These are phyloP conservation scores for Candidula unifasciata DNA, from an alignment of 2,888 invertebrate genomes.

Conservation along the genomic window DNA sequence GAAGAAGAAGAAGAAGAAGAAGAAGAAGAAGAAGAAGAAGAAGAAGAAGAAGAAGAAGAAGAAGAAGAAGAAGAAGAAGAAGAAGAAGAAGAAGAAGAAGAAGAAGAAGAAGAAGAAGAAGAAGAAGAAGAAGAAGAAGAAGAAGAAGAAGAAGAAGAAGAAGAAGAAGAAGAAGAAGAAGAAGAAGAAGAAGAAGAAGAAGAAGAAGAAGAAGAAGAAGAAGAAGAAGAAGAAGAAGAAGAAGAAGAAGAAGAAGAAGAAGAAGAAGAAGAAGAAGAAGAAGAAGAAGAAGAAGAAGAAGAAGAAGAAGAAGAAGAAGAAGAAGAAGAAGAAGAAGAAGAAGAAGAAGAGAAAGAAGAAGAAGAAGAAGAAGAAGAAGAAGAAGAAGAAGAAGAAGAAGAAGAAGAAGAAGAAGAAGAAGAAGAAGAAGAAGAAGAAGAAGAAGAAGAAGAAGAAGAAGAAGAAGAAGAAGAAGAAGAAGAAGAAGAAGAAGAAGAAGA, in stretches of 20 bases:
- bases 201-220: constrained; percentile 27
- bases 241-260: constrained; percentile 33
- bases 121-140: constrained; percentile 3
- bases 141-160: constrained; percentile 10
- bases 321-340: constrained; percentile 29
- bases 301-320: constrained; percentile 31
- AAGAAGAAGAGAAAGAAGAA: constrained; percentile 36
- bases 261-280: constrained; percentile 18
- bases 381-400: constrained; percentile 1
- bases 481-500: background rate
- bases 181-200: too few relatives aligned
- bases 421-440: background rate
- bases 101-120: background rate
- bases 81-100: background rate
- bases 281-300: constrained; percentile 30
- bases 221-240: too few relatives aligned
- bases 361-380: background rate
- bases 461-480: background rate
- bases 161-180: too few relatives aligned
- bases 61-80: too few relatives aligned
- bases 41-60: too few relatives aligned
- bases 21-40: constrained; percentile 1
- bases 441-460: background rate
- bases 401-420: constrained; percentile 1
- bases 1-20: background rate